A percentile compares a stretch with the other conserved stretches of the same genome.
These are phyloP conservation scores for Erythrolamprus reginae DNA, from an alignment of 2,113 vertebrate species.

Conservation along the genomic window DNA sequence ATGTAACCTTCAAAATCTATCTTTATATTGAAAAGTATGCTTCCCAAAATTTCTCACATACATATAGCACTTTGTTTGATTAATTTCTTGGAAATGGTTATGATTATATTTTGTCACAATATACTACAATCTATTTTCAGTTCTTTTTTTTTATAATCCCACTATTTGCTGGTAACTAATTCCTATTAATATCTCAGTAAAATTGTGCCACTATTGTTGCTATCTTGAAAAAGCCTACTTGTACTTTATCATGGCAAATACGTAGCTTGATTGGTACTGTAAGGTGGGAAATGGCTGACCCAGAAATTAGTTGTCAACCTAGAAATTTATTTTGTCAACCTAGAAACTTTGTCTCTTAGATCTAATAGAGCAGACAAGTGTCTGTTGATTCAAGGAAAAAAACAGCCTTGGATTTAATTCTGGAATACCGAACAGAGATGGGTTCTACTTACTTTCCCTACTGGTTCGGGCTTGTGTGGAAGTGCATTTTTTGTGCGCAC, in stretches of 20 bases:
- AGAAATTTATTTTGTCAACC: background rate
- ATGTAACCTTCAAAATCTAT: conserved; percentile 4
- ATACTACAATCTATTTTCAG: background rate
- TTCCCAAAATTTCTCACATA: background rate
- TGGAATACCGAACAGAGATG: background rate
- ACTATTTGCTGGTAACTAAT: background rate
- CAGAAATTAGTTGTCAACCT: background rate
- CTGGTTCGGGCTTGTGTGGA: too few relatives aligned
- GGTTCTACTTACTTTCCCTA: too few relatives aligned
- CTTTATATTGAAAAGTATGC: background rate
- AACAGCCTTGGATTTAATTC: background rate
- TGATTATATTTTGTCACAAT: background rate
- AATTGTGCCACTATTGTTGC: background rate
- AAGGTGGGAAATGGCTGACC: background rate
- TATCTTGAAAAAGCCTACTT: background rate
- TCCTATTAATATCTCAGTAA: background rate
- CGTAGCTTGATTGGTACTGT: background rate
- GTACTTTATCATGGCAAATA: background rate
- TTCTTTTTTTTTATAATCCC: background rate
- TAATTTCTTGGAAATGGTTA: background rate
- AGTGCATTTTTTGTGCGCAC: too few relatives aligned
- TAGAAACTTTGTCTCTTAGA: background rate
- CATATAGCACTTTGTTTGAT: background rate
- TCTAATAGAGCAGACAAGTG: background rate
- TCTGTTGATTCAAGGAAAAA: background rate